Base-by-base conservation (phyloP, 2,888 invertebrate species). In the Eumacrocentrus americanus region DNA sequence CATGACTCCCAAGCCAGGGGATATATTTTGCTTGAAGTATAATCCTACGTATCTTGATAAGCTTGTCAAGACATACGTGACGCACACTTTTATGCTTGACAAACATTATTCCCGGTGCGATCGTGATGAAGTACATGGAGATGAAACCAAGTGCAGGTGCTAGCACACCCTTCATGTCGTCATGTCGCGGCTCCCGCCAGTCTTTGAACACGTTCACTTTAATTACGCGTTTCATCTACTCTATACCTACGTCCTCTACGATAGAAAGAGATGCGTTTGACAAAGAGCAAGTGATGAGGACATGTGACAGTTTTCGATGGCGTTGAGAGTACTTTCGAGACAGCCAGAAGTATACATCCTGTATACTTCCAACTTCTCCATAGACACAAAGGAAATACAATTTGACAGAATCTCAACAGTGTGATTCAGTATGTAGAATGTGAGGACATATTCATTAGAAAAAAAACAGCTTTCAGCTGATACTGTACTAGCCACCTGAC, bases 151-250 rank as follows among this genome's bases (percentile, higher is more conserved):
- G 29, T 18, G 18, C n/a, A n/a, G n/a, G n/a, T n/a, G n/a, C n/a
- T n/a, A n/a, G n/a, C 35, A 5, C 25, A 56, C 35, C 40, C 56
- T 40, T 6, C 16, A 11, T 20, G 5, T 38, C 14, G 35, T 9
- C 20, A 14, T 16, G 22, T 51, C 7, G 40, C 29, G 34, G 16
- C 42, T 48, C 25, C 7, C 12, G 50, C 48, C 18, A 58, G 63
- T 67, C 67, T 72, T 72, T 74, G 69, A 73, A 65, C 69, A 71
- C 69, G 71, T 69, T 65, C 66, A 64, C 70, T 71, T 72, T 75
- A 74, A 75, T 75, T 75, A 70, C 69, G 62, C 6, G n/a, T 22
- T 52, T 20, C 52, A 40, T 23, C 37, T n/a, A 37, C 9, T 18
- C 16, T n/a, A 7, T 12, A 25, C 9, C 23, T 22, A 22, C n/a